Base-by-base conservation (phyloP, 2,888 invertebrate species). In the Torymus auratus region DNA sequence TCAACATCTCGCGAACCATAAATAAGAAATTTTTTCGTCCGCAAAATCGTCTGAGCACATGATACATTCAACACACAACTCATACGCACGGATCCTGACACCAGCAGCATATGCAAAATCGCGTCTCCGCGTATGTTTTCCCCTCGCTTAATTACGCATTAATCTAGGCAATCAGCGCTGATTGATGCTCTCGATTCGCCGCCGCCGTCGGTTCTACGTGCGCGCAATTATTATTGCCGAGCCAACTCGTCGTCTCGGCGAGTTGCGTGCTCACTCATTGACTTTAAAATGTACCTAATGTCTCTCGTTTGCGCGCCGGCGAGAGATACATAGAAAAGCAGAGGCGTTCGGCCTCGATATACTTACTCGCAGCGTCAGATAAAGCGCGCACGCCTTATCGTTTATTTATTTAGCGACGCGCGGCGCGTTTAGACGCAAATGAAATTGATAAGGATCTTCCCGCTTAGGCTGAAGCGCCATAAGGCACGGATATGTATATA, bases 371-470 rank as follows among this genome's bases (percentile, higher is more conserved):
- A 14, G 4, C 20, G 41, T 41, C 65, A 56, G 65, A 67, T 67
- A 52, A 52, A 15, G 10, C 60, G 23, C 17, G 7, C 7, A 7
- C 7, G 41, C 50, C 60, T 75, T 67, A 67, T 75, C 75, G 52
- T 58, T 69, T 71, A 77, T 77, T 78, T 67, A 72, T 72, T 78
- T 60, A 28, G 67, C 61, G 61, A 41, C 41, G 20, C 11, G 52
- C 28, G 17, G 20, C 17, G 58, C 28, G 60, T 60, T 71, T 62
- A 69, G 70, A 3, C 23, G 28, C 10, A 50, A 67, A 41, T 15
- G 60, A 58, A 62, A 67, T 17, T 15, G 79, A 79, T 79, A 74
- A 61, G 68, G 53, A 80, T 80, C 79, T 15, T 3, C 55, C 15
- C 55, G 17, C 41, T 62, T 61, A 61, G 67, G 68, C 15, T 50